A percentile compares a stretch with the other conserved stretches of the same genome.
Evolutionary conservation across 2,113 vertebrate species (phyloP).

Genomic region (Psephotus haematonotus): DNA sequence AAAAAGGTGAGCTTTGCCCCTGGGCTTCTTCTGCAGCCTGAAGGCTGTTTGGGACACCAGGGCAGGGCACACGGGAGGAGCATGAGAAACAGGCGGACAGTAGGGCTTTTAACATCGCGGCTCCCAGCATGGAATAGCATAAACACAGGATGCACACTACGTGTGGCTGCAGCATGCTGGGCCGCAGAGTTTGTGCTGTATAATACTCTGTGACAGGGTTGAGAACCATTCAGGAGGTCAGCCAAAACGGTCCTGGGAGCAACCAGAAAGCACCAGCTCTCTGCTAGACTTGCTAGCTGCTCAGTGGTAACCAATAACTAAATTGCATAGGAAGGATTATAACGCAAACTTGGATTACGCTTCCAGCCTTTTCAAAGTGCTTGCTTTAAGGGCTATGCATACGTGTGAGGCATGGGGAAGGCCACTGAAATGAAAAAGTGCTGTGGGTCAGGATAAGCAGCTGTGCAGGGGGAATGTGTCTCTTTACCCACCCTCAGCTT

Average conservation of each 20-base stretch:
- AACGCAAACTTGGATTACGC: neutral
- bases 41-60: neutral
- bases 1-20: neutral
- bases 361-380: neutral
- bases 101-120: rapidly evolving
- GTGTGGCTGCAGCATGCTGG: neutral
- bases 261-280: neutral
- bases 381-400: neutral
- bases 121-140: neutral
- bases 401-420: neutral
- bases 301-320: neutral
- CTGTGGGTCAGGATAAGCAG: neutral
- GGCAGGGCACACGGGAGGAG: rapidly evolving
- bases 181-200: neutral
- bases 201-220: rapidly evolving
- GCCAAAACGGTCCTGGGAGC: neutral
- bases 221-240: neutral
- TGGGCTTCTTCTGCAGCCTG: neutral
- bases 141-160: neutral
- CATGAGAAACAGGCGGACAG: rapidly evolving
- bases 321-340: neutral
- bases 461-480: neutral
- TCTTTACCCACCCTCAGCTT: neutral
- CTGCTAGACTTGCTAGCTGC: neutral
- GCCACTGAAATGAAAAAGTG: neutral